These are phyloP conservation scores for Halocynthia aurantium DNA, from an alignment of 23 tunicate species.

Conservation along the genomic window DNA sequence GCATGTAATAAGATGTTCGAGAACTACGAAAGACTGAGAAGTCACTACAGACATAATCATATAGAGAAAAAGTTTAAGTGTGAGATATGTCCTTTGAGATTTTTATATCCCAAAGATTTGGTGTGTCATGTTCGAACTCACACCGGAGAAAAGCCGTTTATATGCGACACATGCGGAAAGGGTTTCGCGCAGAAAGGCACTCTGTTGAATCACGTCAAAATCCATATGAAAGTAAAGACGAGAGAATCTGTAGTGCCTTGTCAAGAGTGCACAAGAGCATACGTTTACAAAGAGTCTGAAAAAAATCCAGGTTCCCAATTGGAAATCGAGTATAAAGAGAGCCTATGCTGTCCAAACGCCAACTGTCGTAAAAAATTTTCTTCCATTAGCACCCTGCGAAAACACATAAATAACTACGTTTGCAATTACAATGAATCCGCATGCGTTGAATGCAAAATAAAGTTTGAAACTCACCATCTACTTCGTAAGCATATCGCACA, in stretches of 20 bases:
- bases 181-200: slow-evolving; percentile 20
- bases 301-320: not conserved
- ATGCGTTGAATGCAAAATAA: slow-evolving; percentile 6
- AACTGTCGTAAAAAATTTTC: slow-evolving; percentile 22
- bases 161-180: slow-evolving; percentile 22
- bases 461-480: slow-evolving; percentile 2
- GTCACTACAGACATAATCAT: slow-evolving; percentile 23
- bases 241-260: not conserved
- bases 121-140: slow-evolving; percentile 7
- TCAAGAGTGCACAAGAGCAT: slow-evolving; percentile 5
- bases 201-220: slow-evolving; percentile 7
- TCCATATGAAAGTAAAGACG: not conserved
- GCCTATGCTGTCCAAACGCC: slow-evolving; percentile 12
- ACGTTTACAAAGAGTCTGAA: slow-evolving; percentile 6
- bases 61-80: slow-evolving; percentile 18
- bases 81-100: slow-evolving; percentile 13
- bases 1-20: slow-evolving; percentile 21
- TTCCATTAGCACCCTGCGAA: slow-evolving; percentile 2
- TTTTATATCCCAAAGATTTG: slow-evolving; percentile 25
- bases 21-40: slow-evolving; percentile 1
- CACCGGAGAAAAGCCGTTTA: slow-evolving; percentile 26
- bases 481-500: slow-evolving; percentile 8
- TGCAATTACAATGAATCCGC: slow-evolving; percentile 14
- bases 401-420: slow-evolving; percentile 11
- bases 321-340: not conserved